Evolutionary conservation across 2,113 vertebrate species (phyloP).

Genomic region (Panthera tigris): DNA sequence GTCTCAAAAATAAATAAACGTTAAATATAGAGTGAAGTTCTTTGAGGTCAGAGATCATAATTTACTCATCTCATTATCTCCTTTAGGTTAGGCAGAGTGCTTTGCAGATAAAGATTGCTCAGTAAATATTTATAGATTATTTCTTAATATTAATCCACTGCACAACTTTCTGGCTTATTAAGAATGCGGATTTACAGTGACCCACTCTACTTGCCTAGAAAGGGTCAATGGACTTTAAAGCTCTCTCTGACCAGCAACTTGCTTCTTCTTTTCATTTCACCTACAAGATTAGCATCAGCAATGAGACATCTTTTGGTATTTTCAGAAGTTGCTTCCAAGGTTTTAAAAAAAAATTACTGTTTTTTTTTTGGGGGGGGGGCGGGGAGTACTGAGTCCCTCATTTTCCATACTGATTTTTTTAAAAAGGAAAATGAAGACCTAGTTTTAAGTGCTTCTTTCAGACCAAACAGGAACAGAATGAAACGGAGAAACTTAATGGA

Average conservation of each 20-base stretch:
- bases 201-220: neutral
- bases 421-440: constrained; percentile 73
- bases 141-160: neutral
- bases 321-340: constrained; percentile 50
- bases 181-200: neutral
- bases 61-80: neutral
- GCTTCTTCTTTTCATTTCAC: neutral
- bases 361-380: neutral
- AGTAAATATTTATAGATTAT: neutral
- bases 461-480: constrained; percentile 65
- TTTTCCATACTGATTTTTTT: constrained; percentile 66
- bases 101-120: neutral
- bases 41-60: neutral
- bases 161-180: neutral
- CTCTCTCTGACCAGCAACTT: neutral
- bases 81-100: neutral
- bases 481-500: constrained; percentile 78
- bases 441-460: constrained; percentile 75
- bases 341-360: constrained; percentile 16
- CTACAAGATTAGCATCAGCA: neutral
- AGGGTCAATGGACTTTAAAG: neutral
- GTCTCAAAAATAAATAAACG: no score
- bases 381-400: neutral
- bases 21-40: constrained; percentile 20
- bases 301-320: constrained; percentile 26